Evolutionary conservation across 64 coral and sea anemone species (phyloP).

Genomic region (Acropora tenuis): DNA sequence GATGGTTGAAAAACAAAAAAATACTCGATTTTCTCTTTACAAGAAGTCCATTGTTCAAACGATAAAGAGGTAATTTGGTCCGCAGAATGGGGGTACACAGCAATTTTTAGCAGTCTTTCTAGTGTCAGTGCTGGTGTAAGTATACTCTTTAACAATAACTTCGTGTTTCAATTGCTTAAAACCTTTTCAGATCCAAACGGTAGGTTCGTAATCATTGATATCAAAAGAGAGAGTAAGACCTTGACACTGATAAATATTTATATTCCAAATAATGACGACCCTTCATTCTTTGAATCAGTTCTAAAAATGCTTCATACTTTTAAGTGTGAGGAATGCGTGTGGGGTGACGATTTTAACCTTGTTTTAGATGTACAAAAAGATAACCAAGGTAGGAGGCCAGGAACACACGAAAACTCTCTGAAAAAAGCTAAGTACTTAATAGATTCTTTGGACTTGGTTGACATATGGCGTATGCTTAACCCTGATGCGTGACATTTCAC

Average conservation of each 20-base stretch:
- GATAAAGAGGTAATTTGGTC: not conserved
- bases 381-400: too few species aligned
- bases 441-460: not conserved
- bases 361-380: too few species aligned
- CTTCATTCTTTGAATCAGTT: too few species aligned
- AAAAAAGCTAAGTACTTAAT: not conserved
- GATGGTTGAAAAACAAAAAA: too few species aligned
- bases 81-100: slow-evolving; percentile 28
- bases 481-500: not conserved
- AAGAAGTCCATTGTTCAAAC: too few species aligned
- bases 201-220: slow-evolving; percentile 19
- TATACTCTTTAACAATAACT: slow-evolving; percentile 23
- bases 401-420: too few species aligned
- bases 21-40: too few species aligned
- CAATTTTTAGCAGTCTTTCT: not conserved
- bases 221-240: not conserved
- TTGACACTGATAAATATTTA: not conserved
- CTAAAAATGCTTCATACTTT: too few species aligned
- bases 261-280: too few species aligned
- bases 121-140: not conserved
- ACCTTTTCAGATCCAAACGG: not conserved
- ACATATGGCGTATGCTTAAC: slow-evolving; percentile 3
- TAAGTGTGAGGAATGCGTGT: too few species aligned
- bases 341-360: too few species aligned
- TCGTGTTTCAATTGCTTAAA: slow-evolving; percentile 14